These are phyloP conservation scores for Euproctis similis DNA, from an alignment of 2,888 invertebrate species.

Conservation along the genomic window DNA sequence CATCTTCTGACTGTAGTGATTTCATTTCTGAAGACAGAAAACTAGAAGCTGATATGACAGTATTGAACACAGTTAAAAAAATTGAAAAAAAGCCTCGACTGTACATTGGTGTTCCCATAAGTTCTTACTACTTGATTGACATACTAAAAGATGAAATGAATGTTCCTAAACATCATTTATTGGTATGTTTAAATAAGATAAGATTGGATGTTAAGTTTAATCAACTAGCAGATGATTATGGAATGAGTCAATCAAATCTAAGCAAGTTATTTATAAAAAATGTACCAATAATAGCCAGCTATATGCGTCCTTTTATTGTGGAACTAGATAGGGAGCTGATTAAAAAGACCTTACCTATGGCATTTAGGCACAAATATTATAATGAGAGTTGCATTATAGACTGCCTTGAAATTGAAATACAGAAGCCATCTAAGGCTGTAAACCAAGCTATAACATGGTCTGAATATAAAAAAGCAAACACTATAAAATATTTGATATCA, in stretches of 20 bases:
- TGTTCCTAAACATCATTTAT: slow-evolving; percentile 8
- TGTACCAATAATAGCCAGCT: slow-evolving; percentile 6
- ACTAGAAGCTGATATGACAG: slow-evolving; percentile 4
- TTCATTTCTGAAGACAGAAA: slow-evolving; percentile 7
- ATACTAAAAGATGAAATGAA: too few relatives aligned
- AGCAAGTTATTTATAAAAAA: slow-evolving; percentile 10
- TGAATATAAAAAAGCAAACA: slow-evolving; percentile 30
- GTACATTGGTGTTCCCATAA: slow-evolving; percentile 11
- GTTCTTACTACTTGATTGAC: slow-evolving; percentile 5
- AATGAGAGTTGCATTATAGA: slow-evolving; percentile 36
- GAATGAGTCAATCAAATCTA: slow-evolving; percentile 1
- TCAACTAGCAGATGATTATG: slow-evolving; percentile 6
- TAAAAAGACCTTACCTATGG: slow-evolving; percentile 14
- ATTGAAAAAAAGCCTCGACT: slow-evolving; percentile 10
- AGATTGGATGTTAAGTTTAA: slow-evolving; percentile 9
- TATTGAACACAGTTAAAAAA: slow-evolving; percentile 7
- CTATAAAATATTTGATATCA: slow-evolving; percentile 25
- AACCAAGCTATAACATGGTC: slow-evolving; percentile 38
- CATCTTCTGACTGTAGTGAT: slow-evolving; percentile 1
- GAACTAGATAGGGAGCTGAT: neutral
- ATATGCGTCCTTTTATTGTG: slow-evolving; percentile 7
- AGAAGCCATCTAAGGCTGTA: slow-evolving; percentile 35
- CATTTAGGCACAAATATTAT: slow-evolving; percentile 25
- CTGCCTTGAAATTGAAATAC: slow-evolving; percentile 38
- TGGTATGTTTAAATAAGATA: slow-evolving; percentile 9